These are phyloP conservation scores for Laupala kohalensis DNA, from an alignment of 1,140 invertebrate species.

Conservation along the genomic window DNA sequence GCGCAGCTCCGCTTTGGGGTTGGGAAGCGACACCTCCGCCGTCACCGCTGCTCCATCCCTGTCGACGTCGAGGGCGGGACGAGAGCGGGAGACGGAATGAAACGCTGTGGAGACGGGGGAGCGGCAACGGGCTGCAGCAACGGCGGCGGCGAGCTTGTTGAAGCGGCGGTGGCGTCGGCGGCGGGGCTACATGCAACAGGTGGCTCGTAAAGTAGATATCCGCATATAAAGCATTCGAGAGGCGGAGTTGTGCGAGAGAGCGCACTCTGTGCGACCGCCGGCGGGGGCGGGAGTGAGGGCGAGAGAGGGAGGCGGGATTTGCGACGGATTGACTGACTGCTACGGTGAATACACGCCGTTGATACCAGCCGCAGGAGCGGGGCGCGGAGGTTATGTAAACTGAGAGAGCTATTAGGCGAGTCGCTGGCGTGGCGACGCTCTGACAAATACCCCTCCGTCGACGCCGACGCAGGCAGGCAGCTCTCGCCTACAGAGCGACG, in stretches of 20 bases:
- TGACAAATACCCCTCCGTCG: background rate
- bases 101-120: constrained; percentile 1
- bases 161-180: background rate
- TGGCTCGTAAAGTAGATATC: constrained; percentile 15
- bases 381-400: background rate
- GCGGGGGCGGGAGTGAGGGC: background rate
- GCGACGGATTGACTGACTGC: constrained; percentile 12
- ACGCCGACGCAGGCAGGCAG: background rate
- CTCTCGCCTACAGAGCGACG: background rate
- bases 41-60: no score
- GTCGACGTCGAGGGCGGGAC: no score
- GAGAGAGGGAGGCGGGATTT: constrained; percentile 7
- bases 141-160: background rate
- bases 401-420: background rate
- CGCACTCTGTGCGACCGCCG: no score
- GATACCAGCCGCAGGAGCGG: background rate
- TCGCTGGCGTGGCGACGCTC: background rate
- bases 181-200: constrained; percentile 8
- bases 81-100: no score
- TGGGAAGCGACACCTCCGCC: no score
- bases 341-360: background rate
- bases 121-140: background rate
- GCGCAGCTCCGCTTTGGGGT: background rate
- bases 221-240: constrained; percentile 13
- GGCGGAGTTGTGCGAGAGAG: no score